These are phyloP conservation scores for Xiphias gladius DNA, from an alignment of 2,113 vertebrate genomes.

Conservation along the genomic window DNA sequence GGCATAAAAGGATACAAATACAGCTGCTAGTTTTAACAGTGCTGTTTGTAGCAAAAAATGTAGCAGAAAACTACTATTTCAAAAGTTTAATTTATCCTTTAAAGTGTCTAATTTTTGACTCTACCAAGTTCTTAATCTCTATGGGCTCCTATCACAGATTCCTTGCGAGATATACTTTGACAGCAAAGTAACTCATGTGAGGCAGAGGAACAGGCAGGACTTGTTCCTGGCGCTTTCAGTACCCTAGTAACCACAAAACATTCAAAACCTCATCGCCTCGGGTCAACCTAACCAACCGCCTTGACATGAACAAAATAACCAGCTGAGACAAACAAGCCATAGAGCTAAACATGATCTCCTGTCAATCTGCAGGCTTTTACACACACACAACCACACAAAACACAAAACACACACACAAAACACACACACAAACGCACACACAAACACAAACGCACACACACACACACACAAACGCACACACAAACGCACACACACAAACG, in stretches of 20 bases:
- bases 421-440: too few relatives aligned
- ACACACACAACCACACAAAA: not conserved
- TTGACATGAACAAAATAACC: not conserved
- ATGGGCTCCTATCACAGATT: not conserved
- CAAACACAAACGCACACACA: too few relatives aligned
- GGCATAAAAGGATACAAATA: too few relatives aligned
- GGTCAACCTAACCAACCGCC: not conserved
- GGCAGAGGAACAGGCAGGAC: constrained; percentile 38
- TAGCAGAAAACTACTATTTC: not conserved
- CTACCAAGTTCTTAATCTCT: not conserved
- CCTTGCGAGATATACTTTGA: not conserved
- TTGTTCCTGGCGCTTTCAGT: constrained; percentile 15
- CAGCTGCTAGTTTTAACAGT: too few relatives aligned
- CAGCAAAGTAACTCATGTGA: not conserved
- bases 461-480: not conserved
- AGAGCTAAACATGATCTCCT: not conserved
- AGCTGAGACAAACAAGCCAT: not conserved
- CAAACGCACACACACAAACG: too few relatives aligned
- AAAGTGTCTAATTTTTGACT: not conserved
- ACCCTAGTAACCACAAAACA: not conserved
- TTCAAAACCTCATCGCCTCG: not conserved
- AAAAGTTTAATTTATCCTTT: not conserved
- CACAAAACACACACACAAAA: too few relatives aligned
- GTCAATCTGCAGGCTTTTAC: not conserved
- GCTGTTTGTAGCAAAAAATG: too few relatives aligned